phyloP scores from a whole-genome alignment of 2,113 vertebrate species.

The Tichodroma muraria region DNA sequence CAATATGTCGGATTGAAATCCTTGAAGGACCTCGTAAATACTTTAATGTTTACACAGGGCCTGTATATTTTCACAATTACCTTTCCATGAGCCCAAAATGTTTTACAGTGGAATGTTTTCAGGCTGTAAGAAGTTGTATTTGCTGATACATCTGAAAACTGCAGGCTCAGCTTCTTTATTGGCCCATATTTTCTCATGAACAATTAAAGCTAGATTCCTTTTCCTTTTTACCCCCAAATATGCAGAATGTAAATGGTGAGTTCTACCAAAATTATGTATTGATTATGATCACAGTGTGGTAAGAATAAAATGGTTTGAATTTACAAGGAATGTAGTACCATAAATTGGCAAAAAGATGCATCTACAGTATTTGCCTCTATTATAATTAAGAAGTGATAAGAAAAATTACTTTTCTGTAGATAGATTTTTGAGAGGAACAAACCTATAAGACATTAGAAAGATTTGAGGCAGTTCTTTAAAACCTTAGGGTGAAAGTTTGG shows the following conservation, averaged over 20 bases:
- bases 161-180: not conserved
- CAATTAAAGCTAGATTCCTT: not conserved
- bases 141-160: not conserved
- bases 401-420: not conserved
- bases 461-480: not conserved
- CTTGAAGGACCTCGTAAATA: not conserved
- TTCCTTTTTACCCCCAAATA: not conserved
- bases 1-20: not conserved
- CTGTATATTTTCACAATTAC: slow-evolving; percentile 22
- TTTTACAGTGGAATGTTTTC: not conserved
- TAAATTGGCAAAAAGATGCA: not conserved
- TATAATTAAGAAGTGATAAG: not conserved
- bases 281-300: not conserved
- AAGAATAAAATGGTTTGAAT: not conserved
- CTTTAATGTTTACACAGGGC: slow-evolving; percentile 5
- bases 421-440: not conserved
- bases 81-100: not conserved
- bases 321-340: not conserved
- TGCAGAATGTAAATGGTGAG: not conserved
- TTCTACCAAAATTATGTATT: not conserved
- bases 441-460: not conserved
- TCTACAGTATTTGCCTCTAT: not conserved
- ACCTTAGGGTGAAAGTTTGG: not conserved
- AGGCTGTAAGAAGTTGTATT: not conserved
- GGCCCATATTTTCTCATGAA: not conserved